Evolutionary conservation across 1,140 invertebrate species (phyloP).

Genomic region (Coelopa frigida): DNA sequence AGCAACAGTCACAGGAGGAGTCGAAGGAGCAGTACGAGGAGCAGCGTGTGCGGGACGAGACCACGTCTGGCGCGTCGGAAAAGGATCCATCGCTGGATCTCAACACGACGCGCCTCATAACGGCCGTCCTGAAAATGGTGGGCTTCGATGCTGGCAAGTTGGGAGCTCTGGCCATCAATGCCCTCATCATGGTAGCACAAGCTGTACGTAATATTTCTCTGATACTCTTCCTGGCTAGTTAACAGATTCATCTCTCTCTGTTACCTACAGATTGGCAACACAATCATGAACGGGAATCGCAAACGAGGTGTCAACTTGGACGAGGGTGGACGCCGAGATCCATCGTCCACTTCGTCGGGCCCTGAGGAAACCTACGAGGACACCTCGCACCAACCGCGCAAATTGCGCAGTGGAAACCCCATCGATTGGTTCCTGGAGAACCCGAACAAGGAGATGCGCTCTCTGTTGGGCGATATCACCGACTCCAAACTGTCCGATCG

Average conservation of each 20-base stretch:
- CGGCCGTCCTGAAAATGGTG: conserved; percentile 60
- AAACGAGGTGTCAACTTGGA: background rate
- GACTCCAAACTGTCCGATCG: conserved; percentile 55
- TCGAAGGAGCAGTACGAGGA: background rate
- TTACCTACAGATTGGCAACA: conserved; percentile 27
- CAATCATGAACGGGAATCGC: conserved; percentile 16
- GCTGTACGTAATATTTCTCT: conserved; percentile 51
- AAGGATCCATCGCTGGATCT: conserved; percentile 11
- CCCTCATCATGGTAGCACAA: conserved; percentile 73
- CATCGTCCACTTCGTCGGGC: no score
- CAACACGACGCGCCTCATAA: conserved; percentile 47
- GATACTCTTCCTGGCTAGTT: background rate
- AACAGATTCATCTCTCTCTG: background rate
- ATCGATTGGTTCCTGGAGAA: conserved; percentile 49
- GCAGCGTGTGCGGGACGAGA: conserved; percentile 7
- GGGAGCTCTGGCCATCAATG: conserved; percentile 70
- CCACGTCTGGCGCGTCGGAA: background rate
- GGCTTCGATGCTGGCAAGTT: conserved; percentile 67
- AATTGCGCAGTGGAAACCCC: conserved; percentile 36
- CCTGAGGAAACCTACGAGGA: conserved; percentile 26
- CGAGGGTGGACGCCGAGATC: conserved; percentile 3
- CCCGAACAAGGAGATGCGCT: conserved; percentile 47
- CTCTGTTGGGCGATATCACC: conserved; percentile 51
- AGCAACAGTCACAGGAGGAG: conserved; percentile 4
- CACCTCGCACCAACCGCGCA: conserved; percentile 27